Base-by-base conservation (phyloP, 2,797 vertebrate species). In the Hydrolagus colliei region DNA sequence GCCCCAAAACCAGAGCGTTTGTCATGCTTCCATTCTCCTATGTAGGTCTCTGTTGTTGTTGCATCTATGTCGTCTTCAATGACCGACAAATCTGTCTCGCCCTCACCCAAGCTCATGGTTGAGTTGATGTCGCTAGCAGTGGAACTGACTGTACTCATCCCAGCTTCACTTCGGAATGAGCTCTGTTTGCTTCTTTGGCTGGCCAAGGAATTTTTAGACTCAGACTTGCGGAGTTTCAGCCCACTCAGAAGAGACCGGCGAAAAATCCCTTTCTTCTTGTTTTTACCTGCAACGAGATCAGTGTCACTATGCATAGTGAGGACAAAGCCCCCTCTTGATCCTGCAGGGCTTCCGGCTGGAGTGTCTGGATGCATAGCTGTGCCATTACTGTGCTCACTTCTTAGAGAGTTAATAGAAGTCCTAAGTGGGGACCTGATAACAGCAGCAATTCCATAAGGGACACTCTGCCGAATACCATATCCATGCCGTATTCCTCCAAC, bases 101-200 rank as follows among this genome's bases (percentile, higher is more conserved):
- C 96, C 88, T 99, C 98, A 0, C 97, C 98, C 35, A 99, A 94
- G 92, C 98, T 99, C 93, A 98, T 96, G 89, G 98, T 99, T 87
- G 98, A 99, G 94, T 98, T 98, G 92, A 97, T 94, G 89, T 99
- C 98, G 8, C 97, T 99, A 86, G 97, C 96, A 0, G 97, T 96
- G 65, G 98, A 99, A 91, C 98, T 98, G 86, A 98, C 95, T 0
- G 98, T 98, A 89, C 98, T 99, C 97, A 99, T 96, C 86, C 96
- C 98, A 0, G 98, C 97, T 92, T 99, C 98, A 14, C 97, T 99
- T 87, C 97, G 96, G 92, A 99, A 99, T 0, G 98, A 99, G 93
- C 98, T 99, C 94, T 98, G 98, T 89, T 99, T 99, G 89, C 98
- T 99, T 89, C 97, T 93, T 89, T 99, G 97, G 88, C 97, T 99